Evolutionary conservation across 2,113 vertebrate genomes (phyloP), one percentile per base, ranked within the genome.

Genomic region (Leptosomus discolor): DNA sequence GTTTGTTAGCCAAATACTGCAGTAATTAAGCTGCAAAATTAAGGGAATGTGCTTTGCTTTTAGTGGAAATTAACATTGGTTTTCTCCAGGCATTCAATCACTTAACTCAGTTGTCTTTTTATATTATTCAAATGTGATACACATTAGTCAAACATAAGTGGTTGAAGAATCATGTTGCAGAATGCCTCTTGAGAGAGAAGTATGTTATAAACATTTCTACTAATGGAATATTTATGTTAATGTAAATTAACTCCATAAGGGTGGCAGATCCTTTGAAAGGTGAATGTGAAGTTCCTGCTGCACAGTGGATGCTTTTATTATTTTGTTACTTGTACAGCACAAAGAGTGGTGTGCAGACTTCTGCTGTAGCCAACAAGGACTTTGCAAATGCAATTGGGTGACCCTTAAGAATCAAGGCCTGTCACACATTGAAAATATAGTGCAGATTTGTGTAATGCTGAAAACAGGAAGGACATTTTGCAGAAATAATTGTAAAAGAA

Each of bases 91-190:
- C 95, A 95, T 96, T 95, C 94, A 97, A 97, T 97, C 95, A 97
- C 96, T 97, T 97, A 96, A 97, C 96, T 97, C 94, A 80, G 95
- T 97, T 97, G 88, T 97, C 94, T 96, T 97, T 97, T 97, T 97
- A 86, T 93, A 96, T 97, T 97, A 98, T 97, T 96, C 95, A 97
- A 97, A 97, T 97, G 92, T 94, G 95, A 97, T 95, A 92, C 95
- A 88, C 76, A 94, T 96, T 97, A 97, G 95, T 97, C 96, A 97
- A 97, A 97, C 89, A 76, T 94, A 97, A 97, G 96, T 96, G 94
- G 96, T 81, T 97, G 94, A 97, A 97, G 95, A 97, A 97, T 96
- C 92, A 92, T 92, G 79, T 96, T 97, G 92, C 93, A 92, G 88
- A 97, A 97, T 96, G 89, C 87, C 94, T 97, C 96, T 96, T 94